A percentile compares a stretch with the other conserved stretches of the same genome.
These are phyloP conservation scores for Theocolax elegans DNA, from an alignment of 1,140 invertebrate genomes.

Conservation along the genomic window DNA sequence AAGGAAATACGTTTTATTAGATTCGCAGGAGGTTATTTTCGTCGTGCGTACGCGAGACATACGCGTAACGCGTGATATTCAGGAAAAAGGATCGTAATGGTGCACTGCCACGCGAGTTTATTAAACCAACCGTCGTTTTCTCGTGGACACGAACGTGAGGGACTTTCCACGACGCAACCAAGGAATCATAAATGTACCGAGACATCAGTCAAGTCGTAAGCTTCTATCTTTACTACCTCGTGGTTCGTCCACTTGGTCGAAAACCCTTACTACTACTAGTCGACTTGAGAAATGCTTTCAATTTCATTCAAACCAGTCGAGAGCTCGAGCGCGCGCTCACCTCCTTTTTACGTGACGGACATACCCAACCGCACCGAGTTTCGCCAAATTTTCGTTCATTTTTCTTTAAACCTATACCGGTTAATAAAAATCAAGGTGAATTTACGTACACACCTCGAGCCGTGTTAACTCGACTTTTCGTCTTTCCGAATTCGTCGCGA, in stretches of 20 bases:
- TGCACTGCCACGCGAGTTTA: not conserved
- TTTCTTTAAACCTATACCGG: not conserved
- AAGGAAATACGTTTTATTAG: no score
- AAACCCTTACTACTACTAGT: not conserved
- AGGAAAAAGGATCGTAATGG: not conserved
- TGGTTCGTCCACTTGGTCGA: slow-evolving; percentile 21
- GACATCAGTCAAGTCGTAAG: slow-evolving; percentile 45
- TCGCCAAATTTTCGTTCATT: slow-evolving; percentile 15
- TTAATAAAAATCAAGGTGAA: no score
- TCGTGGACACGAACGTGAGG: not conserved
- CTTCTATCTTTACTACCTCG: slow-evolving; percentile 40
- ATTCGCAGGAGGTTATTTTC: no score
- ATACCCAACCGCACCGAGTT: slow-evolving; percentile 54
- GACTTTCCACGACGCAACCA: no score
- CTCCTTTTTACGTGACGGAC: slow-evolving; percentile 62
- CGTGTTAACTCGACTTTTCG: no score
- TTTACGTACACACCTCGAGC: not conserved
- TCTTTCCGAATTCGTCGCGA: no score
- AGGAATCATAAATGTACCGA: slow-evolving; percentile 43
- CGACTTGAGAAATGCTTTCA: slow-evolving; percentile 62
- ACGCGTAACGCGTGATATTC: not conserved
- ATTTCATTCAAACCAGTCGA: slow-evolving; percentile 63
- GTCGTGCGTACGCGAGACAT: no score
- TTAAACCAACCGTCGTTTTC: not conserved
- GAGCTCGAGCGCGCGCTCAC: no score